Base-by-base conservation (phyloP, 1,140 invertebrate species). In the Cyrtorhinus lividipennis region DNA sequence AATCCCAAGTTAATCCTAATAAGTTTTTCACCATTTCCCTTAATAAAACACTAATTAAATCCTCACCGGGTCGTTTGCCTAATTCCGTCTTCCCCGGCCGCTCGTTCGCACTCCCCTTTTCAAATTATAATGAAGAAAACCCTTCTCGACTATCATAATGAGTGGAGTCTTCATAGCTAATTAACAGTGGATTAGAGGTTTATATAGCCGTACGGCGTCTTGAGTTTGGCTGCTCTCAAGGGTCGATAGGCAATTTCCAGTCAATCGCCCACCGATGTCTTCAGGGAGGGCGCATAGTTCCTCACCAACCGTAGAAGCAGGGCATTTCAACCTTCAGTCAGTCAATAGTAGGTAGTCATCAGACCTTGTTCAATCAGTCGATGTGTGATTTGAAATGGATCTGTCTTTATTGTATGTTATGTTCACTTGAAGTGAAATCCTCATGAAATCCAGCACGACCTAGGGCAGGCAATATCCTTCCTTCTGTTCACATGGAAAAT, bases 41-140 rank as follows among this genome's bases (percentile, higher is more conserved):
- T 57, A 57, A 57, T 57, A 57, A 57, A 57, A 57, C 56, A 57
- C 56, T 57, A 23, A 57, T 57, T 57, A 57, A 57, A 57, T 57
- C 56, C 56, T 57, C 24, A 57, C 20, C 56, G 56, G 23, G 20
- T 24, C 56, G 56, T 57, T 57, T 57, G 56, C 24, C 24, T 57
- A 57, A 57, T 57, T 24, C 56, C 56, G 5, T 15, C 30, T 38
- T 38, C 30, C 15, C 15, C 30, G 5, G 5, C 30, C 5, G 5
- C 15, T 5, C 30, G 5, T 5, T 5, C 5, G 30, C 15, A 5
- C 30, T 15, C 5, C 30, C 30, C 30, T 38, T 38, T 38, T 38
- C 30, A 38, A 38, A 38, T 38, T 38, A 38, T 38, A 38, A 38
- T 38, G 30, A 38, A 38, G 30, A 38, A 38, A 38, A 38, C 30